Conservation (phyloP, 2,888 invertebrate genomes). For the Ennomos fuscantarius region DNA sequence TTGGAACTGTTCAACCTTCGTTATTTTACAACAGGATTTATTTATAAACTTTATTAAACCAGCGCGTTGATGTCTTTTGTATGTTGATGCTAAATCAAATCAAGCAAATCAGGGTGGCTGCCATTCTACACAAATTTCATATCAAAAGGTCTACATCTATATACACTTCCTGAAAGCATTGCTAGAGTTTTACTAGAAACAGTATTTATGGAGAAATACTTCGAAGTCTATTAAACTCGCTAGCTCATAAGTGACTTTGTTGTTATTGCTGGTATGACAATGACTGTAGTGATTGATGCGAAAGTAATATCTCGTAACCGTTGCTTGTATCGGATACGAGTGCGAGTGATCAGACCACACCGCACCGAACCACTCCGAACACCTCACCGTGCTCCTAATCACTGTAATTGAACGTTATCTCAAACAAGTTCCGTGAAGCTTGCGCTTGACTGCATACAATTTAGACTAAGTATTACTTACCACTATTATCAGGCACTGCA, state of each 20-base stretch:
- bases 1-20: not conserved
- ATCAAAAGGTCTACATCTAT: not conserved
- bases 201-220: slow-evolving; percentile 29
- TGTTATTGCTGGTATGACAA: slow-evolving; percentile 71
- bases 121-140: not conserved
- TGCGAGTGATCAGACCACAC: slow-evolving; percentile 56
- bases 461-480: slow-evolving; percentile 61
- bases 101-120: not conserved
- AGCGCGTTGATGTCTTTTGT: slow-evolving; percentile 29
- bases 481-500: slow-evolving; percentile 64
- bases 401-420: slow-evolving; percentile 67
- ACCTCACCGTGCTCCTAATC: slow-evolving; percentile 59
- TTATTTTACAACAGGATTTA: not conserved
- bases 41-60: not conserved
- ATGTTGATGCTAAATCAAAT: not conserved
- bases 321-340: slow-evolving; percentile 81
- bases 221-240: slow-evolving; percentile 44
- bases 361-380: slow-evolving; percentile 31
- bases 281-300: slow-evolving; percentile 76
- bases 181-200: slow-evolving; percentile 4
- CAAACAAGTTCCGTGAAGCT: slow-evolving; percentile 57
- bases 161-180: slow-evolving; percentile 6
- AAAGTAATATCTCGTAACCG: slow-evolving; percentile 77
- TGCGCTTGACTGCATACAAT: slow-evolving; percentile 55
- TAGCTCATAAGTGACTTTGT: slow-evolving; percentile 49